phyloP scores from a whole-genome alignment of 2,888 invertebrate species.

The Mesochorus sp. region DNA sequence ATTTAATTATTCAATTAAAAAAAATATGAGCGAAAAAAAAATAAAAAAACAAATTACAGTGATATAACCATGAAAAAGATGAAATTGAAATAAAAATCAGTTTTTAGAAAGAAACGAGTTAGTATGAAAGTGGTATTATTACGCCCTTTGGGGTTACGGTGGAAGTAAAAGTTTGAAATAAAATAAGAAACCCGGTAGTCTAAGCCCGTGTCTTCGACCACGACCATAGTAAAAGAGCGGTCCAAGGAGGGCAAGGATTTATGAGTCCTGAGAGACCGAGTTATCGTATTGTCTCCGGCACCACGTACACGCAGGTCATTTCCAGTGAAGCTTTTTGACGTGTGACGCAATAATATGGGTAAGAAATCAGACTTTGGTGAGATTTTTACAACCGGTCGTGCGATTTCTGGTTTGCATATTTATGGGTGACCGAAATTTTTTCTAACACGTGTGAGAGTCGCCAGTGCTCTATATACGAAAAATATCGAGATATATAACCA shows the following conservation, averaged over 20 bases:
- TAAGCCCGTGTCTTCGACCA: conserved; percentile 11
- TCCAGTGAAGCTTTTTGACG: conserved; percentile 71
- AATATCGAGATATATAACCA: too few relatives aligned
- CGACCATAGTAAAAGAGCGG: conserved; percentile 49
- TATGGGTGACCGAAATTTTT: conserved; percentile 8
- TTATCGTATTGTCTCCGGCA: conserved; percentile 72
- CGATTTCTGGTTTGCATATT: conserved; percentile 9
- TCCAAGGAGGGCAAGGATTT: conserved; percentile 71
- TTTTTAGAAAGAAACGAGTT: too few relatives aligned
- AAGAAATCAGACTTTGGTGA: conserved; percentile 66
- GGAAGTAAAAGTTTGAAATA: conserved; percentile 14
- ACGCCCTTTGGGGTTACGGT: not conserved
- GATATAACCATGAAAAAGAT: too few relatives aligned
- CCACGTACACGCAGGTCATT: conserved; percentile 60
- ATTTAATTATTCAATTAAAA: too few relatives aligned
- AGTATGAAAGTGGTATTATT: not conserved
- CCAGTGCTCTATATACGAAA: too few relatives aligned
- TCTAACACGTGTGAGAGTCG: conserved; percentile 62
- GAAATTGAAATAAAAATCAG: too few relatives aligned
- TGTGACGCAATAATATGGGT: conserved; percentile 77
- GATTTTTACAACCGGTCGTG: conserved; percentile 59
- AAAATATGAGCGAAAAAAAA: too few relatives aligned
- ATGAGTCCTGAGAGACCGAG: conserved; percentile 70
- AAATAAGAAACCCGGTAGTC: not conserved
- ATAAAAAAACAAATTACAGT: too few relatives aligned